phyloP scores from a whole-genome alignment of 2,113 vertebrate species.

The Hypomesus transpacificus region DNA sequence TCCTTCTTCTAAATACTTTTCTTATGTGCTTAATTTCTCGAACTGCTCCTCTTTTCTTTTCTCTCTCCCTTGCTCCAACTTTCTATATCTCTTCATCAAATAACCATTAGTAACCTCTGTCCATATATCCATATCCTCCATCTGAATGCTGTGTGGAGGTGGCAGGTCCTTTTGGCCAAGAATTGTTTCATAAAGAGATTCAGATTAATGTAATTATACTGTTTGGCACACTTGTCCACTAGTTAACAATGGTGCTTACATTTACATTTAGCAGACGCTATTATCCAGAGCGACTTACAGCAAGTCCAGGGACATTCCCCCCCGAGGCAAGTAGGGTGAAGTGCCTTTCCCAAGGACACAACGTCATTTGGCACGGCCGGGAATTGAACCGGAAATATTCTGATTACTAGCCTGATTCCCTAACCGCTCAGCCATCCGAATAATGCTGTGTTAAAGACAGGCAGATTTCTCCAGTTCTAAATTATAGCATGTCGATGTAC shows the following conservation, averaged over 20 bases:
- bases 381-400: too few species aligned
- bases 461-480: constrained; percentile 60
- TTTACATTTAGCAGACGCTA: too few species aligned
- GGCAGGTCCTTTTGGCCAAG: constrained; percentile 46
- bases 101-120: too few species aligned
- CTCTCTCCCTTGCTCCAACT: neutral
- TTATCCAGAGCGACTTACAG: too few species aligned
- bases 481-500: constrained; percentile 10
- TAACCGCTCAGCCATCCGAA: too few species aligned
- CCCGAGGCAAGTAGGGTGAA: too few species aligned
- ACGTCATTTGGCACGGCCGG: too few species aligned
- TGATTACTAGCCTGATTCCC: too few species aligned
- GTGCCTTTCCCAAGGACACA: too few species aligned
- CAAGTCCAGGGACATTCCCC: too few species aligned
- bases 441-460: constrained; percentile 53
- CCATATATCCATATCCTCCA: constrained; percentile 13
- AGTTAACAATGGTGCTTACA: constrained; percentile 19
- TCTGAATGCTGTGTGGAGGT: constrained; percentile 37
- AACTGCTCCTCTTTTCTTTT: neutral
- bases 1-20: neutral
- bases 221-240: constrained; percentile 12
- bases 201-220: constrained; percentile 4
- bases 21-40: constrained; percentile 5
- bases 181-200: constrained; percentile 1
- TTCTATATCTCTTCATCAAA: neutral